phyloP scores from a whole-genome alignment of 2,797 vertebrate genomes.

The Mastacembelus armatus region DNA sequence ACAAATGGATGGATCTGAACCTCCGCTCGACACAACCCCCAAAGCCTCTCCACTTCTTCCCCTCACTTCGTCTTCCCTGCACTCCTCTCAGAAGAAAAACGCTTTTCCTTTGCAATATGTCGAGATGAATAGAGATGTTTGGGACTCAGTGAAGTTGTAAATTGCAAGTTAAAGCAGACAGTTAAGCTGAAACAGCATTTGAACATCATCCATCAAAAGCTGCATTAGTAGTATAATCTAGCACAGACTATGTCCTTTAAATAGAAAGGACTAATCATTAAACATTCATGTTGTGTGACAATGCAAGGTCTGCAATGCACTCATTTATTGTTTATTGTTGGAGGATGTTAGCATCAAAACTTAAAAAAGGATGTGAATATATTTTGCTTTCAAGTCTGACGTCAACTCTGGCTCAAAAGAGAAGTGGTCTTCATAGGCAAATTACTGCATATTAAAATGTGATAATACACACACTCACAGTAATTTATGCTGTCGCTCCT shows the following conservation, averaged over 20 bases:
- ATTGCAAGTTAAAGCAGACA: background rate
- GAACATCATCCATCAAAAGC: background rate
- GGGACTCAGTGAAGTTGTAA: background rate
- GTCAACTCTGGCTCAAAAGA: too few relatives aligned
- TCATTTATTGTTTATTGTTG: too few relatives aligned
- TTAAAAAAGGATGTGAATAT: too few relatives aligned
- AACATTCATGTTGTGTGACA: slow-evolving; percentile 14
- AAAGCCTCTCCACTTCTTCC: slow-evolving; percentile 5
- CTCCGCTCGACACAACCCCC: slow-evolving; percentile 14
- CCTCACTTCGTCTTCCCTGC: background rate
- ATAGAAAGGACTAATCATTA: background rate
- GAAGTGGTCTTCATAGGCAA: too few relatives aligned
- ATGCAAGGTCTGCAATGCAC: background rate
- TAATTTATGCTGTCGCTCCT: too few relatives aligned
- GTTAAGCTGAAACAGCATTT: slow-evolving; percentile 3
- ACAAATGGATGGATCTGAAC: slow-evolving; percentile 63
- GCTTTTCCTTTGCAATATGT: background rate
- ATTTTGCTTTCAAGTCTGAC: too few relatives aligned
- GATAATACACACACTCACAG: too few relatives aligned
- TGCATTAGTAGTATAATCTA: too few relatives aligned
- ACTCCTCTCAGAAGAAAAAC: background rate
- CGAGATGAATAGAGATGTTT: background rate
- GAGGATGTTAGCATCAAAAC: too few relatives aligned
- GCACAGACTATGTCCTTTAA: too few relatives aligned
- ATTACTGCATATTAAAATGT: too few relatives aligned